Evolutionary conservation across 2,888 invertebrate species (phyloP), one percentile per base, ranked within the genome.

Genomic region (Subacronicta megacephala): DNA sequence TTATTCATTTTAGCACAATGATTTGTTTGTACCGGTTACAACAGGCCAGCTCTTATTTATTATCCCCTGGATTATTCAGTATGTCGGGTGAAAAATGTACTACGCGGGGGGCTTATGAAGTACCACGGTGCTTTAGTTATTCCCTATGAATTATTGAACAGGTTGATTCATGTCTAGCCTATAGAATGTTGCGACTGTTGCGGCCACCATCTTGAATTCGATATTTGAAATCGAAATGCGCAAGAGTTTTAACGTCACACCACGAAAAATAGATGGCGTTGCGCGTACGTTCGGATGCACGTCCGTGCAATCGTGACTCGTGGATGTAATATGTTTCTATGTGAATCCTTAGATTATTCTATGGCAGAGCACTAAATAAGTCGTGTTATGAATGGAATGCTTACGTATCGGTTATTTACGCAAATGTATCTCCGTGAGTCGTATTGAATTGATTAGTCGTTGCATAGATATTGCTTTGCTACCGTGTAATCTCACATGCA

Each of bases 91-190:
- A 92, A 92, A 92, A 92, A 92, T 92, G 85, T 77, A 77, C 91
- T 69, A 83, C 85, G 85, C 90, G 87, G 92, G 90, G 89, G 90
- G 87, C 81, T 87, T 82, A 81, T 81, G 83, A 82, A 84, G 81
- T 80, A 74, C 76, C 74, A 72, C 41, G 73, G 63, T 82, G 85
- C 82, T 88, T 89, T 87, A 87, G 87, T 88, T 87, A 87, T 87
- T 77, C 83, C 66, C 65, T 77, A 92, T 93, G 92, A 92, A 92
- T 93, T 92, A 93, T 93, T 83, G 86, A 93, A 84, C 80, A 87
- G 83, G 76, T 85, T 85, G 87, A 88, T 87, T 89, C 90, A 90
- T 83, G 87, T 85, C 82, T 85, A 82, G 85, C 78, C 78, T 82
- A 72, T 80, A 81, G 77, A 75, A 81, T 79, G 75, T 76, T 65